Percentiles rank a stretch among this genome's conserved stretches.
Evolutionary conservation across 2,888 invertebrate genomes (phyloP).

Genomic region (Augiades crinisus): DNA sequence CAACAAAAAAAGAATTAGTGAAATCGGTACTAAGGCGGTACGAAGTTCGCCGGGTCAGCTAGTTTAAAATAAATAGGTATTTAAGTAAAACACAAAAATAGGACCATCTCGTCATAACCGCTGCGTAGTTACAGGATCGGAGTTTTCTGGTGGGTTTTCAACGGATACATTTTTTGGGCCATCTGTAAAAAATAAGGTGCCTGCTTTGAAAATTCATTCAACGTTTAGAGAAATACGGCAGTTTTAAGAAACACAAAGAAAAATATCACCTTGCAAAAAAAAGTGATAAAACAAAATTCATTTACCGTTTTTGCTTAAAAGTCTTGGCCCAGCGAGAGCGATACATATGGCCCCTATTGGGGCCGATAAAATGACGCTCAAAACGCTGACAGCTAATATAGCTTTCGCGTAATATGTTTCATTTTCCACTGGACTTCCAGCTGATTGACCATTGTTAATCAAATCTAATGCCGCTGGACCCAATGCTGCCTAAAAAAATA

Average conservation of each 20-base stretch:
- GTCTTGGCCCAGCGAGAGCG: slow-evolving; percentile 83
- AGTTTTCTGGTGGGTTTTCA: slow-evolving; percentile 11
- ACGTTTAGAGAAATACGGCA: too few relatives aligned
- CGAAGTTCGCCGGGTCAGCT: too few relatives aligned
- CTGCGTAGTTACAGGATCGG: neutral
- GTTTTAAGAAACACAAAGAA: too few relatives aligned
- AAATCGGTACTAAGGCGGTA: too few relatives aligned
- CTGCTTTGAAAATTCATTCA: neutral
- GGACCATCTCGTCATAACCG: neutral
- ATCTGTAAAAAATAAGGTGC: neutral
- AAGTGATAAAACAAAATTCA: neutral
- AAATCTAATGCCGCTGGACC: slow-evolving; percentile 85
- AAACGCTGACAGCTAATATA: slow-evolving; percentile 85
- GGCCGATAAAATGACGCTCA: slow-evolving; percentile 88
- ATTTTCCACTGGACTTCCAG: slow-evolving; percentile 54
- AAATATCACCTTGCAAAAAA: slow-evolving; percentile 1
- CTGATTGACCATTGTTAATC: slow-evolving; percentile 59
- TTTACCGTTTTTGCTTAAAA: slow-evolving; percentile 47
- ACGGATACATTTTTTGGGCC: neutral
- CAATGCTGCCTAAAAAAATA: slow-evolving; percentile 82
- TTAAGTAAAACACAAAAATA: too few relatives aligned
- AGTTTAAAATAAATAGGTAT: too few relatives aligned
- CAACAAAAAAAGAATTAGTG: too few relatives aligned
- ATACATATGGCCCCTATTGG: slow-evolving; percentile 87
- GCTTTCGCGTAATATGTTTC: slow-evolving; percentile 80